These are phyloP conservation scores for Gadus macrocephalus DNA, from an alignment of 2,113 vertebrate species.

Conservation along the genomic window DNA sequence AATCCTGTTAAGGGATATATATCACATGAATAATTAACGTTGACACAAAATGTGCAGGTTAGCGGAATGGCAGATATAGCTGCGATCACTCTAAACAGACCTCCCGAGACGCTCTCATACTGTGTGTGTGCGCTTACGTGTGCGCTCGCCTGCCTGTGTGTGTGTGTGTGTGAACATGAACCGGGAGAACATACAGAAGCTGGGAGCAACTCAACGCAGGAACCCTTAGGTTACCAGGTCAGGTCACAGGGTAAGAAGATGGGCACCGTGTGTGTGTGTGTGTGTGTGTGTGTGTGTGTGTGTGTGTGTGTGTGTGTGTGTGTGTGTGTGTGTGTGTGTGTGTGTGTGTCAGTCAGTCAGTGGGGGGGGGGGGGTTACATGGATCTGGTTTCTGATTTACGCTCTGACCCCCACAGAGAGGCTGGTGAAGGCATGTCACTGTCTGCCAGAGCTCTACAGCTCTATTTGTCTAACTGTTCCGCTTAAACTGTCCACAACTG, in stretches of 20 bases:
- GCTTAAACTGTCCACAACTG: not conserved
- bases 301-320: slow-evolving; percentile 1
- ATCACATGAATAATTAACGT: too few relatives aligned
- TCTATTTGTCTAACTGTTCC: not conserved
- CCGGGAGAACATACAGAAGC: not conserved
- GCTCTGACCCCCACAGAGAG: slow-evolving; percentile 11
- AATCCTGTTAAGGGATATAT: too few relatives aligned
- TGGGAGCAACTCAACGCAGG: not conserved
- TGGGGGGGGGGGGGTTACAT: not conserved
- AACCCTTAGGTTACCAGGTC: too few relatives aligned
- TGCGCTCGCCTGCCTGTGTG: not conserved
- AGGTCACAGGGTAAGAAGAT: not conserved
- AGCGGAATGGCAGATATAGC: too few relatives aligned
- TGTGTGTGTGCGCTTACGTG: not conserved
- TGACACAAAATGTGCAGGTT: too few relatives aligned
- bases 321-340: slow-evolving; percentile 1
- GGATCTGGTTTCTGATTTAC: slow-evolving; percentile 45
- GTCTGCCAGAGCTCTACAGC: slow-evolving; percentile 22
- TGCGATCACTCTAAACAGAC: too few relatives aligned
- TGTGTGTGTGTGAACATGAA: not conserved
- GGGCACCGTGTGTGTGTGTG: slow-evolving; percentile 15
- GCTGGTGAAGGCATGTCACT: slow-evolving; percentile 7
- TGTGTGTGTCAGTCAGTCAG: not conserved
- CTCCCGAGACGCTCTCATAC: too few relatives aligned
- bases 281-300: slow-evolving; percentile 10